Evolutionary conservation across 2,888 invertebrate species (phyloP).

Genomic region (Minunthozetes semirufus): DNA sequence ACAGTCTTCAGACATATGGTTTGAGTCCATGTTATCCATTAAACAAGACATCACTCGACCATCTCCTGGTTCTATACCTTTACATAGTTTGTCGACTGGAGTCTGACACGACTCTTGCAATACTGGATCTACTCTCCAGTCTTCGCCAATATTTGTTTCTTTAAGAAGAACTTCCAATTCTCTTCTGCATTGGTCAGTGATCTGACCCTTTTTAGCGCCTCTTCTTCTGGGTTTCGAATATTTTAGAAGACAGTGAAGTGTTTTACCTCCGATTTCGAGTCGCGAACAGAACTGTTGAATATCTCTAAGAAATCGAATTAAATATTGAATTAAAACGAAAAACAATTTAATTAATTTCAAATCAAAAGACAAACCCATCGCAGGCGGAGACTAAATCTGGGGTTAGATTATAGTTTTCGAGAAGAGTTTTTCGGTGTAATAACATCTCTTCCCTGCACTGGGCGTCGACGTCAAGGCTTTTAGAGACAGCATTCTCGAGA

Average conservation of each 20-base stretch:
- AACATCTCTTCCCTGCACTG: constrained; percentile 83
- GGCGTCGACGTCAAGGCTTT: constrained; percentile 55
- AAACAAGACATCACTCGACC: constrained; percentile 76
- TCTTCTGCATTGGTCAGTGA: constrained; percentile 64
- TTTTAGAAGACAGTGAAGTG: constrained; percentile 92
- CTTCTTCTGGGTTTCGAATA: constrained; percentile 57
- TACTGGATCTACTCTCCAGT: constrained; percentile 90
- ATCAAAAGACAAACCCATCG: constrained; percentile 53
- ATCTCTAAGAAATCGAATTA: constrained; percentile 52
- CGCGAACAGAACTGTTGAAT: constrained; percentile 65
- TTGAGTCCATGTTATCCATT: constrained; percentile 80
- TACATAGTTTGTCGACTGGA: constrained; percentile 71
- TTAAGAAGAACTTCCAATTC: constrained; percentile 72
- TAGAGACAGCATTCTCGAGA: constrained; percentile 59
- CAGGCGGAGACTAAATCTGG: constrained; percentile 87
- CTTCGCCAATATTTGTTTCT: constrained; percentile 85
- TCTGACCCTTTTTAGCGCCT: constrained; percentile 48
- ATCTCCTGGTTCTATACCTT: constrained; percentile 53
- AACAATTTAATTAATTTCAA: not conserved
- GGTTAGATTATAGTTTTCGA: constrained; percentile 87
- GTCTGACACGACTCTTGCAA: constrained; percentile 75
- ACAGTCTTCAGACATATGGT: constrained; percentile 77
- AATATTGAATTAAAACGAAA: not conserved
- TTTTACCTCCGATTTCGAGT: constrained; percentile 69
- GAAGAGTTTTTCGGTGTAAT: constrained; percentile 78